A percentile compares a stretch with the other conserved stretches of the same genome.
These are phyloP conservation scores for Porites australiensis DNA, from an alignment of 64 coral and sea anemone genomes.

Conservation along the genomic window DNA sequence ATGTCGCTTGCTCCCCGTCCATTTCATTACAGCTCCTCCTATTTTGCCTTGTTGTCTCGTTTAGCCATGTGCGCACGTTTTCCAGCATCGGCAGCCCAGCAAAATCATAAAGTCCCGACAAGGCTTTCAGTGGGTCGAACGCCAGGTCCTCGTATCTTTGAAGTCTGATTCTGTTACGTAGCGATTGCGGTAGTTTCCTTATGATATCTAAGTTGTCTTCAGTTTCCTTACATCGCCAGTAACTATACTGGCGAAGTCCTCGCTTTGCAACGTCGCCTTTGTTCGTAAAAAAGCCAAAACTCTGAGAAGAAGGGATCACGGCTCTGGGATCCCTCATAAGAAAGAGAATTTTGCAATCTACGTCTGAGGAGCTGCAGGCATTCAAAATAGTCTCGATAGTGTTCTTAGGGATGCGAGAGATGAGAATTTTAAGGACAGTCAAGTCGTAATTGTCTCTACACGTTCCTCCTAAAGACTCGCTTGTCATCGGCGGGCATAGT, in stretches of 20 bases:
- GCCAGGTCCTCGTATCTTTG: constrained; percentile 9
- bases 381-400: background rate
- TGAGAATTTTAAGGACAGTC: background rate
- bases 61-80: background rate
- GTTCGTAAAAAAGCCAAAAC: background rate
- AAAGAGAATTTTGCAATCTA: background rate
- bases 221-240: background rate
- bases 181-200: background rate
- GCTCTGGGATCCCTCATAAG: background rate
- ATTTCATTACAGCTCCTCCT: background rate
- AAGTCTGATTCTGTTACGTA: background rate
- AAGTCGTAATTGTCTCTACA: background rate
- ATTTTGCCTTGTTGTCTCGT: background rate
- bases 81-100: background rate
- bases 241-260: background rate
- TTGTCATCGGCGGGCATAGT: constrained; percentile 3
- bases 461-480: background rate
- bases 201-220: background rate
- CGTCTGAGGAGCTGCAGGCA: background rate
- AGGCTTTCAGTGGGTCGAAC: background rate
- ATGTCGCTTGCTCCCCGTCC: background rate
- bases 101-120: background rate
- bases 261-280: background rate
- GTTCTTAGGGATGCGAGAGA: background rate
- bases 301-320: background rate